Evolutionary conservation across 2,888 invertebrate genomes (phyloP).

Genomic region (Brachypalpus laphriformis): DNA sequence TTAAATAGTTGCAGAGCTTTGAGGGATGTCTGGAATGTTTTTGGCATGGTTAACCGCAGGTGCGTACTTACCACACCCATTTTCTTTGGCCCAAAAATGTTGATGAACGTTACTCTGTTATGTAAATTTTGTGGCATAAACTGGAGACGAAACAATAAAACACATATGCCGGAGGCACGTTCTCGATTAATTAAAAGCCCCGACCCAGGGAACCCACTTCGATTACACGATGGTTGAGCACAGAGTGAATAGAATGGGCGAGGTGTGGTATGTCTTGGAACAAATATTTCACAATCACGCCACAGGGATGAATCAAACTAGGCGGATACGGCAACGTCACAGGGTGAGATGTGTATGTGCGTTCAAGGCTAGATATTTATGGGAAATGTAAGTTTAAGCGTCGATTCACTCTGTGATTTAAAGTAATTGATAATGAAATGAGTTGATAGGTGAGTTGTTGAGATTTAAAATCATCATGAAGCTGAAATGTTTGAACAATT

Average conservation of each 20-base stretch:
- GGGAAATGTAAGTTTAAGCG: too few relatives aligned
- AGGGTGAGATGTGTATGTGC: not conserved
- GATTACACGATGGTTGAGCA: slow-evolving; percentile 8
- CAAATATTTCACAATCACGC: slow-evolving; percentile 35
- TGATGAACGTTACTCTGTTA: slow-evolving; percentile 48
- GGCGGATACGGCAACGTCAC: not conserved
- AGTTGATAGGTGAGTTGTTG: too few relatives aligned
- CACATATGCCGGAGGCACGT: slow-evolving; percentile 56
- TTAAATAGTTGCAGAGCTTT: not conserved
- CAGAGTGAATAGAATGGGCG: not conserved
- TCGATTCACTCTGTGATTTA: not conserved
- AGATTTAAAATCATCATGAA: too few relatives aligned
- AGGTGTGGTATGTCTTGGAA: slow-evolving; percentile 11
- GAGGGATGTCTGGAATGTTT: slow-evolving; percentile 24
- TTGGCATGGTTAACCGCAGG: slow-evolving; percentile 42
- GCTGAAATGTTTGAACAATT: too few relatives aligned
- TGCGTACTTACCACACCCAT: slow-evolving; percentile 33
- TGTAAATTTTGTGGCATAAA: slow-evolving; percentile 52
- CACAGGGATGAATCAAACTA: slow-evolving; percentile 16
- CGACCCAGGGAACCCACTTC: slow-evolving; percentile 14
- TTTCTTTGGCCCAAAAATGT: not conserved
- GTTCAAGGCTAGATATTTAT: not conserved
- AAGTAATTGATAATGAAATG: not conserved
- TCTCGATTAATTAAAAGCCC: slow-evolving; percentile 59
- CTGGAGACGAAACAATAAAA: slow-evolving; percentile 54